Conservation (phyloP, 2,113 vertebrate species). For the Castor canadensis region DNA sequence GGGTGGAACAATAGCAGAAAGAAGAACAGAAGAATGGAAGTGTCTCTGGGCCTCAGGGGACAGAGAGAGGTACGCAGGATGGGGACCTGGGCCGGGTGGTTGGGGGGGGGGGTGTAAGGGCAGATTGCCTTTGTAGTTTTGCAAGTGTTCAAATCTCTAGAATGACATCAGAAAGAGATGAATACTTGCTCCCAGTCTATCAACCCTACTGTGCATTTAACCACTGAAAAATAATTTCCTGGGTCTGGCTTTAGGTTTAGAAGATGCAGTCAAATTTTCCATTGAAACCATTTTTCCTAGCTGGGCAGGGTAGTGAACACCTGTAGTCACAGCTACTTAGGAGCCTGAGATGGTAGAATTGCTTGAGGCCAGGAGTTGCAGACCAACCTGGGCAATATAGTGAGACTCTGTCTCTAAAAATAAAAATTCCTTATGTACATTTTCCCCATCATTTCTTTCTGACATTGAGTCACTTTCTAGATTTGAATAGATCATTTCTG, state of each 20-base stretch:
- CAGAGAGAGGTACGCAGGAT: no score
- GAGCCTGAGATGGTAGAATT: neutral
- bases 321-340: neutral
- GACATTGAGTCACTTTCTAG: neutral
- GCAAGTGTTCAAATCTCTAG: neutral
- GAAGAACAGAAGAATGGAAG: fast-evolving
- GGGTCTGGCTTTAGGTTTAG: neutral
- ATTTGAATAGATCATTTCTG: neutral
- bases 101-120: neutral
- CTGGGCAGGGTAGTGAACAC: fast-evolving
- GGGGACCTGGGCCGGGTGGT: no score
- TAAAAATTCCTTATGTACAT: neutral
- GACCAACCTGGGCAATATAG: neutral
- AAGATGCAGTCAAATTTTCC: neutral
- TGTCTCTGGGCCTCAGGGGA: neutral
- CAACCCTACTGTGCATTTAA: neutral
- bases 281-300: neutral
- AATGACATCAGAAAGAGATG: neutral
- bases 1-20: fast-evolving
- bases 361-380: neutral
- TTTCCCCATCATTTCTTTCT: neutral
- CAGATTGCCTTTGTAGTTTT: neutral
- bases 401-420: no score
- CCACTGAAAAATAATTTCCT: neutral
- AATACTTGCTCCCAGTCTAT: neutral